Conservation (phyloP, 1,140 invertebrate genomes). For the Papilio xuthus region DNA sequence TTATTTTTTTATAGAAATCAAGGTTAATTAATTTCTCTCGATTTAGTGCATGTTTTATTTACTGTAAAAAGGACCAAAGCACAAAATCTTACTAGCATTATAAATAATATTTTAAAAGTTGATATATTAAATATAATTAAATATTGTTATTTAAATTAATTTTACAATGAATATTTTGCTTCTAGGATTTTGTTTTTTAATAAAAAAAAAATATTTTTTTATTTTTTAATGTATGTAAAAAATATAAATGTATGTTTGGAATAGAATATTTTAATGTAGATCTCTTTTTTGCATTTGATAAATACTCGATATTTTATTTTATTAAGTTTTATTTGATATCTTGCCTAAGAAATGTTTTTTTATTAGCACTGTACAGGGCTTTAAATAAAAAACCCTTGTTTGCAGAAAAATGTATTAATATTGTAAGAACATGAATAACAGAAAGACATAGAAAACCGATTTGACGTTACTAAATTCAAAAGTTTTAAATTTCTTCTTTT, state of each 20-base stretch:
- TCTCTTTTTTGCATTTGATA: conserved; percentile 65
- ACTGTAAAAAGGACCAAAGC: conserved; percentile 43
- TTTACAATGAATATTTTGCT: conserved; percentile 38
- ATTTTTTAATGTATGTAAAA: conserved; percentile 38
- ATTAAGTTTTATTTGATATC: conserved; percentile 40
- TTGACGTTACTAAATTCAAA: too few relatives aligned
- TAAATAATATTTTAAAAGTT: conserved; percentile 29
- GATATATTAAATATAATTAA: conserved; percentile 28
- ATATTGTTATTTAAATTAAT: background rate
- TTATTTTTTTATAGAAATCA: too few relatives aligned
- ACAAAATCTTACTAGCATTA: conserved; percentile 48
- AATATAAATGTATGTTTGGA: background rate
- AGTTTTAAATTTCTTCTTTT: too few relatives aligned
- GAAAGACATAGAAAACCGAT: too few relatives aligned
- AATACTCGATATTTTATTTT: conserved; percentile 58
- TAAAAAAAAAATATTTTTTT: conserved; percentile 23
- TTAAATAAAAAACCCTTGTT: too few relatives aligned
- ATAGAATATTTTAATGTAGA: conserved; percentile 46
- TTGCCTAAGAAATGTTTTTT: conserved; percentile 28
- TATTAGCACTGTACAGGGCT: background rate
- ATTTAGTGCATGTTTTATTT: background rate
- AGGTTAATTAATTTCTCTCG: background rate
- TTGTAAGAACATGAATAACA: too few relatives aligned
- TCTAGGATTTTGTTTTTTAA: conserved; percentile 41
- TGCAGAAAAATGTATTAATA: too few relatives aligned